A percentile compares a stretch with the other conserved stretches of the same genome.
These are phyloP conservation scores for Willowsia nigromaculata DNA, from an alignment of 2,888 invertebrate genomes.

Conservation along the genomic window DNA sequence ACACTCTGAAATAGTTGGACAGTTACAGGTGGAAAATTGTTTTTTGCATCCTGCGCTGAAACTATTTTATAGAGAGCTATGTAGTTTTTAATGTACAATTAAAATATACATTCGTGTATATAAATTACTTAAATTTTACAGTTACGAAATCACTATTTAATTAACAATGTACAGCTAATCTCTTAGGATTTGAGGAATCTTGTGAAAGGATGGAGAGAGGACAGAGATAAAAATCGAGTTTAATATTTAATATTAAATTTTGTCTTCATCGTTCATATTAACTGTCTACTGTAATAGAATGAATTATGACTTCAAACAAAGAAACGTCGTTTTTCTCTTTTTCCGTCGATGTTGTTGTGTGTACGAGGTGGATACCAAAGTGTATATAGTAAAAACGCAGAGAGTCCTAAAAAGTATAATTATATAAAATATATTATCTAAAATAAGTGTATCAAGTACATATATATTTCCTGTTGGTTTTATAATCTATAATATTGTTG, in stretches of 20 bases:
- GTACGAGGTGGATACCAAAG: conserved; percentile 15
- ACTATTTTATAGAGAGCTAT: conserved; percentile 22
- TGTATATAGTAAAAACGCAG: conserved; percentile 19
- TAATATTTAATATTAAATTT: not conserved
- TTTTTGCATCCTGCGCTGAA: conserved; percentile 1
- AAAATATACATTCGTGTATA: not conserved
- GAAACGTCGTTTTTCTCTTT: conserved; percentile 28
- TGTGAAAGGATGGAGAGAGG: not conserved
- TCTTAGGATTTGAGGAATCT: not conserved
- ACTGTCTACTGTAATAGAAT: not conserved
- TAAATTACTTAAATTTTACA: not conserved
- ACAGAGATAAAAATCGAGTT: conserved; percentile 3
- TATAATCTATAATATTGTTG: not conserved
- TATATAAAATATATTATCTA: not conserved
- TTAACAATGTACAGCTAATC: not conserved
- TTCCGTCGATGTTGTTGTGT: conserved; percentile 27
- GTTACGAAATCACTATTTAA: too few relatives aligned
- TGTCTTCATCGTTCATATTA: not conserved
- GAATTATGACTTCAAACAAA: not conserved
- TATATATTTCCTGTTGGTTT: conserved; percentile 2
- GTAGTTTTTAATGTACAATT: not conserved
- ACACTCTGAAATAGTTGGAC: not conserved
- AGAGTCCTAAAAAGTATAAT: not conserved
- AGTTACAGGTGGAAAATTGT: not conserved
- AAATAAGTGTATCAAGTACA: not conserved